Evolutionary conservation across 2,888 invertebrate species (phyloP), one percentile per base, ranked within the genome.

Genomic region (Netelia virgata): DNA sequence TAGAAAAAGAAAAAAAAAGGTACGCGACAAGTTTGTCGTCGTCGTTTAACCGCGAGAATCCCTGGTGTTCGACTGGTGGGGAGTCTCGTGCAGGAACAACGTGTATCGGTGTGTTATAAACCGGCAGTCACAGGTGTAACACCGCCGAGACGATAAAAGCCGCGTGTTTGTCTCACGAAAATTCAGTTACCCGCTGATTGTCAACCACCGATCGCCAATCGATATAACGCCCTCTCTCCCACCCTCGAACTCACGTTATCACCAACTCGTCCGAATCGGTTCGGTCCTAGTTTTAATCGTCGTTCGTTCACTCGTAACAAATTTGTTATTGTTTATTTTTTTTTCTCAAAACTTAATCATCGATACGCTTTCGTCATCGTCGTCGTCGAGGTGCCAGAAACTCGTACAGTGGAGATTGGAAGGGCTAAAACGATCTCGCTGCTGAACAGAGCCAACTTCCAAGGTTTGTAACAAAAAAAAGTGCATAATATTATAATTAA

Each of bases 141-240:
- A 83, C 73, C 77, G 76, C 73, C 84, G 85, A 88, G 86, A 84
- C 86, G 87, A 90, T 90, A 90, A 90, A 90, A 90, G 89, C 86
- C 81, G 82, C 85, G 82, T 82, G 78, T 86, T 85, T 53, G 82
- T 85, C 47, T 28, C 78, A 85, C 82, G 64, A 77, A 82, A 83
- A 81, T 83, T 89, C 89, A 90, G 90, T 90, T 88, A 86, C 83
- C 78, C 83, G 82, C 85, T 59, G 73, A 68, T 77, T 74, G 64
- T 77, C 77, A 74, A 76, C 66, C 23, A 53, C 97, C 61, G 95
- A 98, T 68, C 98, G 98, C 92, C 72, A 47, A 41, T 28, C 41
- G 47, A 66, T 36, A 61, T 28, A 28, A 14, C 66, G 5, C 16
- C n/a, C n/a, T 16, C 18, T 20, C 50, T 3, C 57, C 1, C 66